A percentile compares a stretch with the other conserved stretches of the same genome.
Conservation (phyloP, 92 coral and sea anemone genomes). For the Parazoanthus atlanticus region DNA sequence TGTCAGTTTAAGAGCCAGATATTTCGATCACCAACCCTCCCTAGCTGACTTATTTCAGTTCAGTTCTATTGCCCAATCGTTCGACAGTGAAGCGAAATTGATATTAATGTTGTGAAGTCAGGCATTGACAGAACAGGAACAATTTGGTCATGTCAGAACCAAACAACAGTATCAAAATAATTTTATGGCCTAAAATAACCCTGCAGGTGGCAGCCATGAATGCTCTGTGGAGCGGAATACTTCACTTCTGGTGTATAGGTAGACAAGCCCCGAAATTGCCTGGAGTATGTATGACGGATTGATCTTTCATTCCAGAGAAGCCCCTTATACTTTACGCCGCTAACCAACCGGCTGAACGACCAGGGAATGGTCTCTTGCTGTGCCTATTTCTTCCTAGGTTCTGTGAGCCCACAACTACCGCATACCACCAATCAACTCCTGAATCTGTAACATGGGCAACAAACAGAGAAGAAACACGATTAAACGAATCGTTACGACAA, state of each 20-base stretch:
- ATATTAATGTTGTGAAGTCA: too few relatives aligned
- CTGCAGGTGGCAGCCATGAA: background rate
- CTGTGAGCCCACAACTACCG: background rate
- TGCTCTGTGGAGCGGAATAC: too few relatives aligned
- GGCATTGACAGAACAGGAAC: too few relatives aligned
- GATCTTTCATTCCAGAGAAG: background rate
- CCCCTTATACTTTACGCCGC: background rate
- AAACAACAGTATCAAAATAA: too few relatives aligned
- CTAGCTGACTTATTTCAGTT: background rate
- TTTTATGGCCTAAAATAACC: background rate
- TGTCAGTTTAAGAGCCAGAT: background rate
- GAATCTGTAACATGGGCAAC: background rate
- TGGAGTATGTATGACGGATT: background rate
- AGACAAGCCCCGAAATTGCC: background rate
- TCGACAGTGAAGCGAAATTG: background rate
- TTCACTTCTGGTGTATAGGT: background rate
- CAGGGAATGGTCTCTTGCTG: background rate
- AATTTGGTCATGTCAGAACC: too few relatives aligned
- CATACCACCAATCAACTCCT: background rate
- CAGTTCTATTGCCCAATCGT: too few relatives aligned
- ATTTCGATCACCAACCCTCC: background rate
- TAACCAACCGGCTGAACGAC: background rate
- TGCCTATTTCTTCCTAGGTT: too few relatives aligned
- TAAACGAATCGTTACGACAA: too few relatives aligned
- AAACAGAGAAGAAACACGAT: too few relatives aligned